Percentiles rank a stretch among this genome's conserved stretches.
phyloP scores from a whole-genome alignment of 1,140 invertebrate genomes.

The Oscheius sp. region DNA sequence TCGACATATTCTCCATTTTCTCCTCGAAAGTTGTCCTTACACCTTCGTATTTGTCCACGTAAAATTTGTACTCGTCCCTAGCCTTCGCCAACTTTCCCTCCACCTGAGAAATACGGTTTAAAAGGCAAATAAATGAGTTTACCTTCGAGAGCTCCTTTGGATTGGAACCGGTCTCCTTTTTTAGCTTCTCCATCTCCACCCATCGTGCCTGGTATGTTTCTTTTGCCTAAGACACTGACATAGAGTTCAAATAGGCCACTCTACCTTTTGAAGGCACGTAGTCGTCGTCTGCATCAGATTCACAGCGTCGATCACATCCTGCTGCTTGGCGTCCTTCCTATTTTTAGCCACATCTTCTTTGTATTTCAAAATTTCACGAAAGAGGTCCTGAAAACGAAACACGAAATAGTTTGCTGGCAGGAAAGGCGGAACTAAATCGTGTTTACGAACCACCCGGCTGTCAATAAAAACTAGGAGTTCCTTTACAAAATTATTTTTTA shows the following conservation, averaged over 20 bases:
- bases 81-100: conserved; percentile 53
- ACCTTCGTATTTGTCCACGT: conserved; percentile 57
- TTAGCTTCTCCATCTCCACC: conserved; percentile 48
- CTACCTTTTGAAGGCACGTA: conserved; percentile 59
- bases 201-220: conserved; percentile 57
- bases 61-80: conserved; percentile 55
- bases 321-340: conserved; percentile 47
- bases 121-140: not conserved
- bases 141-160: conserved; percentile 53
- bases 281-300: conserved; percentile 61
- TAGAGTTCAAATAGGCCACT: not conserved
- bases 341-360: conserved; percentile 20
- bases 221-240: conserved; percentile 49
- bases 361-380: conserved; percentile 34
- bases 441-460: not conserved
- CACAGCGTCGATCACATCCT: conserved; percentile 56
- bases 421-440: too few species aligned
- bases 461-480: not conserved
- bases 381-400: conserved; percentile 23
- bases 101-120: conserved; percentile 39
- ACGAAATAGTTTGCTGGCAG: not conserved
- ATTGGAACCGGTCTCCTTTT: conserved; percentile 41
- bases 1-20: conserved; percentile 44
- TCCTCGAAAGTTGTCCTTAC: conserved; percentile 57
- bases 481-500: too few species aligned